Evolutionary conservation across 2,888 invertebrate species (phyloP).

Genomic region (Cataglyphis rosenhaueri): DNA sequence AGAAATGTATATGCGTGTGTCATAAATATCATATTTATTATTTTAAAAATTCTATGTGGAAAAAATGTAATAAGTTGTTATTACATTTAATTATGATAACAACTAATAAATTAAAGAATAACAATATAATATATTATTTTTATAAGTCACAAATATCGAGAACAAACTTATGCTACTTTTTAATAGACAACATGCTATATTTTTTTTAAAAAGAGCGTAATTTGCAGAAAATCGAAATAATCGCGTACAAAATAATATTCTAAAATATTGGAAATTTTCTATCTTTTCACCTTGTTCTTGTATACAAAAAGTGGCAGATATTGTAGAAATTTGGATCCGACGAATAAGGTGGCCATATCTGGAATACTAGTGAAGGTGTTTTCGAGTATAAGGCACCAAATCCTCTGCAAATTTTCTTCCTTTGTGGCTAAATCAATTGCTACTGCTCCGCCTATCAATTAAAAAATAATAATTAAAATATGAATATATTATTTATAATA

Average conservation of each 20-base stretch:
- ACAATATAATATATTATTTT: not conserved
- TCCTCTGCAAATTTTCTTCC: constrained; percentile 91
- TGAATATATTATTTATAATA: not conserved
- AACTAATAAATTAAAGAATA: constrained; percentile 21
- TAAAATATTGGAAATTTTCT: constrained; percentile 3
- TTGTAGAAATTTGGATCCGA: constrained; percentile 90
- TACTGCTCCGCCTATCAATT: constrained; percentile 92
- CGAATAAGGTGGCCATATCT: constrained; percentile 94
- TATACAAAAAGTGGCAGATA: constrained; percentile 94
- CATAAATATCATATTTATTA: constrained; percentile 1
- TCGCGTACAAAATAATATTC: not conserved
- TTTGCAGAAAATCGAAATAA: not conserved
- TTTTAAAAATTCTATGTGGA: not conserved
- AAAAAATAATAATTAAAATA: not conserved
- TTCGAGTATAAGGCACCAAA: constrained; percentile 96
- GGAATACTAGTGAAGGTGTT: constrained; percentile 98
- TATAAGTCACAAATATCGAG: not conserved
- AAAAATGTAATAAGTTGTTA: not conserved
- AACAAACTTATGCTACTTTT: not conserved
- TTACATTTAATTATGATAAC: constrained; percentile 9
- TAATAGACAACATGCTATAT: not conserved
- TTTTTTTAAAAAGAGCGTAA: not conserved
- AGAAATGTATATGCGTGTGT: not conserved
- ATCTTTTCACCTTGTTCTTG: constrained; percentile 93
- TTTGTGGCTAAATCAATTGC: constrained; percentile 94